Evolutionary conservation across 92 coral and sea anemone genomes (phyloP).

Genomic region (Paramuricea clavata): DNA sequence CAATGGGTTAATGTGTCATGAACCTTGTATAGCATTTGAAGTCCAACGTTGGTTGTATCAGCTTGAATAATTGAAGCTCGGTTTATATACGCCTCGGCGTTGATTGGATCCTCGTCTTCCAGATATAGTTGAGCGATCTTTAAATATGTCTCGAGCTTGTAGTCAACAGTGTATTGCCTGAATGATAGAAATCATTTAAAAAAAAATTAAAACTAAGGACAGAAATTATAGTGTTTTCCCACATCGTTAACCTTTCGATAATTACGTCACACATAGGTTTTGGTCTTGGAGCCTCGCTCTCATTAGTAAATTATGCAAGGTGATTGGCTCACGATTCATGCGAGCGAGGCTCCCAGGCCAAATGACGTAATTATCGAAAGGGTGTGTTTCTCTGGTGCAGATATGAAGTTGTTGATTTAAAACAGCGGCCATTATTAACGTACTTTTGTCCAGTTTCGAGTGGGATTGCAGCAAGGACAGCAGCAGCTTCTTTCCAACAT

Average conservation of each 20-base stretch:
- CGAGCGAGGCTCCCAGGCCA: too few relatives aligned
- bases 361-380: too few relatives aligned
- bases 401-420: too few relatives aligned
- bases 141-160: conserved; percentile 93
- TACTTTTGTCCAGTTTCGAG: conserved; percentile 97
- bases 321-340: too few relatives aligned
- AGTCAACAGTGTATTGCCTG: conserved; percentile 95
- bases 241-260: too few relatives aligned
- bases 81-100: conserved; percentile 95
- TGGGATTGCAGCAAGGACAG: conserved; percentile 93
- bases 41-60: conserved; percentile 84
- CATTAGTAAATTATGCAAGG: too few relatives aligned
- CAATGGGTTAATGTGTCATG: too few relatives aligned
- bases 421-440: too few relatives aligned
- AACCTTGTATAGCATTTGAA: conserved; percentile 93
- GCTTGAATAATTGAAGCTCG: conserved; percentile 95
- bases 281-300: too few relatives aligned
- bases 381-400: too few relatives aligned
- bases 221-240: too few relatives aligned
- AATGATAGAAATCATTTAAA: neutral
- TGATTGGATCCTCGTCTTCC: conserved; percentile 95
- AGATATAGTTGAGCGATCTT: conserved; percentile 96
- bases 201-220: neutral
- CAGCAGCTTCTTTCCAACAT: conserved; percentile 95
- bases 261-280: too few relatives aligned